Conservation (phyloP, 2,113 vertebrate species). For the Illadopsis cleaveri region DNA sequence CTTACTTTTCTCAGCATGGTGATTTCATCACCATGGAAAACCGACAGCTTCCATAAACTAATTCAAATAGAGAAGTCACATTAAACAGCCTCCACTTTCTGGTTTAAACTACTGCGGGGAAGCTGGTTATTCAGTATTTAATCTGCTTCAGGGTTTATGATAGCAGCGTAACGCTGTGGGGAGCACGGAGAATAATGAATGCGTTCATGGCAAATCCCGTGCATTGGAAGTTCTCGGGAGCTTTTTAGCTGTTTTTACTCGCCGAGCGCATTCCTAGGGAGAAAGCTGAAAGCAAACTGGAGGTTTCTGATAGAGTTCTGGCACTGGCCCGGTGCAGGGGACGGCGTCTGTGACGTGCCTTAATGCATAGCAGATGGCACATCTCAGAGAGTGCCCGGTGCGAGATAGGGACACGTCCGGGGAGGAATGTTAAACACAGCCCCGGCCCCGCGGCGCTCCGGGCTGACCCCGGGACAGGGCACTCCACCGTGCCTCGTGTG, state of each 20-base stretch:
- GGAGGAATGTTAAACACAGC: background rate
- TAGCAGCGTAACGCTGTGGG: background rate
- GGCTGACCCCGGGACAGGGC: background rate
- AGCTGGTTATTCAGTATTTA: background rate
- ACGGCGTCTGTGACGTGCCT: background rate
- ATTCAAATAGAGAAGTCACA: background rate
- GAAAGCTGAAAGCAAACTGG: background rate
- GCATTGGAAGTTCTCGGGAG: fast-evolving
- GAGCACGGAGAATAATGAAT: background rate
- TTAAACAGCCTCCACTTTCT: background rate
- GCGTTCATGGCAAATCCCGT: background rate
- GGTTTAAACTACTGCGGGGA: background rate
- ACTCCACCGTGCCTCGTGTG: fast-evolving
- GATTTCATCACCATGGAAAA: slow-evolving; percentile 35
- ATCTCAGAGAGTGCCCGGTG: background rate
- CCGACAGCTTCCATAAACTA: background rate
- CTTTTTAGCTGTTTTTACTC: background rate
- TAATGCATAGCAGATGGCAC: slow-evolving; percentile 7
- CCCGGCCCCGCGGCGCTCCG: fast-evolving
- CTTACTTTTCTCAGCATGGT: background rate
- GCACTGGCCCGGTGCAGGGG: background rate
- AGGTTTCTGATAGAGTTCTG: background rate
- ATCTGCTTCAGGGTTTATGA: background rate
- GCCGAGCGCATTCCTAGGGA: background rate
- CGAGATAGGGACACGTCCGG: background rate